These are phyloP conservation scores for Sardina pilchardus DNA, from an alignment of 2,113 vertebrate genomes.

Conservation along the genomic window DNA sequence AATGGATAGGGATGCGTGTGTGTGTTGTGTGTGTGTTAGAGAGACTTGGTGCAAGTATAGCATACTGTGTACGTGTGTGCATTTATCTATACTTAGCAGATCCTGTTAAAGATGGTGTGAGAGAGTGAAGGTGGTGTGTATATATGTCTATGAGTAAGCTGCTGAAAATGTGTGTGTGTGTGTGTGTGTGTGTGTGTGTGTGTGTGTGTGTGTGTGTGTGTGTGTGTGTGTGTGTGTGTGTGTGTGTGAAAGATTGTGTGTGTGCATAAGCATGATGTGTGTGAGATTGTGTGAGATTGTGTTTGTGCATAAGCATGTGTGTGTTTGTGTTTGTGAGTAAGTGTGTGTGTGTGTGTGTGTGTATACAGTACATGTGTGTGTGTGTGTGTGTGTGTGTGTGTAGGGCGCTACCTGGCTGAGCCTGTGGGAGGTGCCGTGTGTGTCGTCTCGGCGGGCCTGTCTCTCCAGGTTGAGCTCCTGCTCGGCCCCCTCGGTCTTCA, in stretches of 20 bases:
- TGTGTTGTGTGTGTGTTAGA: neutral
- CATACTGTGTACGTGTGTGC: neutral
- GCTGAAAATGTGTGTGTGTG: too few relatives aligned
- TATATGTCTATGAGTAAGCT: too few relatives aligned
- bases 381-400: neutral
- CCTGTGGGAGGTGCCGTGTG: slow-evolving; percentile 79
- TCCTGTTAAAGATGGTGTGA: too few relatives aligned
- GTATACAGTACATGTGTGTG: neutral
- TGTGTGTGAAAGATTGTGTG: too few relatives aligned
- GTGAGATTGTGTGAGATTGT: too few relatives aligned
- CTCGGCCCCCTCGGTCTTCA: slow-evolving; percentile 74
- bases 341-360: neutral
- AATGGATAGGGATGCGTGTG: neutral
- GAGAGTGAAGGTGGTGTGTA: too few relatives aligned
- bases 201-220: too few relatives aligned
- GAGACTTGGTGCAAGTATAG: too few relatives aligned
- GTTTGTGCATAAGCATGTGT: neutral
- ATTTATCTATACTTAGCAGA: too few relatives aligned
- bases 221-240: too few relatives aligned
- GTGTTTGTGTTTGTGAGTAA: neutral
- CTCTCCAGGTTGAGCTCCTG: slow-evolving; percentile 83
- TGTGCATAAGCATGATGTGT: too few relatives aligned
- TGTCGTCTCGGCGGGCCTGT: slow-evolving; percentile 77
- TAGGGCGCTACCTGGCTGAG: slow-evolving; percentile 80
- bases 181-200: too few relatives aligned